These are phyloP conservation scores for Zophobas atratus DNA, from an alignment of 1,140 invertebrate genomes.

Conservation along the genomic window DNA sequence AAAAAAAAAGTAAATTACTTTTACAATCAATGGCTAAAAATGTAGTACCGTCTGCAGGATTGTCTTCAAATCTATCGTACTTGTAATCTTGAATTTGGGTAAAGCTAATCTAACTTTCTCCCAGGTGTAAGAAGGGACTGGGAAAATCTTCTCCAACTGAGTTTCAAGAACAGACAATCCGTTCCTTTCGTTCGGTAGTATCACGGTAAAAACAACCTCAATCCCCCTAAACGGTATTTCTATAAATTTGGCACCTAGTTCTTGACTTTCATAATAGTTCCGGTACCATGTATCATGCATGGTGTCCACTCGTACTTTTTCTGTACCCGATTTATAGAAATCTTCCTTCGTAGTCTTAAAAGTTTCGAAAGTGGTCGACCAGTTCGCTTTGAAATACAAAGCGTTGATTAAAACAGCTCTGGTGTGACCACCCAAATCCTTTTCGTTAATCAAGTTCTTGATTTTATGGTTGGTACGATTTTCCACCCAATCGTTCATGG, in stretches of 20 bases:
- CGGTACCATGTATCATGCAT: constrained; percentile 73
- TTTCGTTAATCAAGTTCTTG: background rate
- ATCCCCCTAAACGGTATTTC: constrained; percentile 74
- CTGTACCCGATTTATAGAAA: constrained; percentile 61
- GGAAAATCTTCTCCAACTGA: constrained; percentile 56
- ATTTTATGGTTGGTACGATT: constrained; percentile 1
- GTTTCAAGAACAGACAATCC: constrained; percentile 67
- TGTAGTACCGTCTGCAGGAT: background rate
- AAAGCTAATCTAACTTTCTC: constrained; percentile 58
- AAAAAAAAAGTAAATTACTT: background rate
- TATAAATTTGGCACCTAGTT: constrained; percentile 71
- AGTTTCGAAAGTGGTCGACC: background rate
- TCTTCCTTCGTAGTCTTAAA: background rate
- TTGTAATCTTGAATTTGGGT: constrained; percentile 69
- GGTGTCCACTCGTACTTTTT: constrained; percentile 72
- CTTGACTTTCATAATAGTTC: constrained; percentile 69
- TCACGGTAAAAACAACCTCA: constrained; percentile 75
- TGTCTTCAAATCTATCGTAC: constrained; percentile 64
- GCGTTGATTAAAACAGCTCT: background rate
- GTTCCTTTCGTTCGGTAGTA: constrained; percentile 76
- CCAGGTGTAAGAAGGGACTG: constrained; percentile 49
- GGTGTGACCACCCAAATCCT: background rate
- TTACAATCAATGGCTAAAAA: background rate
- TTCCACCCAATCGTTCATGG: constrained; percentile 7
- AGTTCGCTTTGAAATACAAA: constrained; percentile 1